Evolutionary conservation across 2,888 invertebrate species (phyloP), one percentile per base, ranked within the genome.

Genomic region (Ptilodon capucinus): DNA sequence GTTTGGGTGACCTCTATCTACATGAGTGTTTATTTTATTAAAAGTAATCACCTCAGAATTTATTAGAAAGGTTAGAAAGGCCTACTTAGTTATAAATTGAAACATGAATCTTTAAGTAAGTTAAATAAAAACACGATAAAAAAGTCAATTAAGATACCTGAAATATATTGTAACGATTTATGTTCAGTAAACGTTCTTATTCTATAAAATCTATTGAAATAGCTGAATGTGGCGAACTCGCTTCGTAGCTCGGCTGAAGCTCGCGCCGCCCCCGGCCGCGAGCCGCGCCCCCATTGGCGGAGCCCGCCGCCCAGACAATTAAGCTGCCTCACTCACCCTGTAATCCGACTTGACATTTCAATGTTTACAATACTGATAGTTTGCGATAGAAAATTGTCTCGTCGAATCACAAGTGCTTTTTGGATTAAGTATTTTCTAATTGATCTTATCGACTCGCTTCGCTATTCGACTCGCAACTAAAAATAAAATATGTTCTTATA

Each of bases 291-390:
- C 74, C 71, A 91, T 91, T 91, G 91, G 91, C 64, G 67, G 69
- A 51, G 60, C 57, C 57, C 67, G 71, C 79, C 87, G 87, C 88
- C 85, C 86, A 81, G 81, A 62, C 86, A 86, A 86, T 88, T 84
- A 86, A 79, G 79, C 79, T 82, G 76, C 82, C 81, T 74, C 79
- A 73, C 81, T 74, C 69, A 59, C 69, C 78, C 81, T 74, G 60
- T 57, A 63, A 71, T 72, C 74, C 74, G 74, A 87, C 86, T 88
- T 90, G 90, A 90, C 91, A 84, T 89, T 85, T 84, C 86, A 86
- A 88, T 86, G 86, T 88, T 87, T 84, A 76, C 80, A 61, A 65
- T 75, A 68, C 74, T 71, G 74, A 73, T 70, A 73, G 72, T 73
- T 71, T 51, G 39, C 38, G 35, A 59, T 48, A 52, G 57, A 60